Percentiles rank a stretch among this genome's conserved stretches.
phyloP scores from a whole-genome alignment of 2,888 invertebrate genomes.

The Baccha elongata region DNA sequence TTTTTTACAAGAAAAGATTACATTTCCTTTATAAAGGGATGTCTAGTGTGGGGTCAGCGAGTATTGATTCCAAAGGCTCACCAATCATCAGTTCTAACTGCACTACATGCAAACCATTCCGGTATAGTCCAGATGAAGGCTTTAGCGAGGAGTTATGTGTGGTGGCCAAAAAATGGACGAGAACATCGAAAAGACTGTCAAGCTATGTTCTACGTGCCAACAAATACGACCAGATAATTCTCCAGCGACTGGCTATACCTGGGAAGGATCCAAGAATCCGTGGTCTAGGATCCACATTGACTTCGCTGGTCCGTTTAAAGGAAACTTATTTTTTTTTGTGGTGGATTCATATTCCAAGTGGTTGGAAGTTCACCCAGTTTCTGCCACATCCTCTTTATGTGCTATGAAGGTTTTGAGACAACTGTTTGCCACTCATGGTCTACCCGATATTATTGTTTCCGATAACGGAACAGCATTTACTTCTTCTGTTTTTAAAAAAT shows the following conservation, averaged over 20 bases:
- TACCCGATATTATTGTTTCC: constrained; percentile 13
- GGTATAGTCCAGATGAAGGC: constrained; percentile 4
- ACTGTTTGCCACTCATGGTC: constrained; percentile 21
- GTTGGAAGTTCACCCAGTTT: constrained; percentile 27
- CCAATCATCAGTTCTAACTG: constrained; percentile 5
- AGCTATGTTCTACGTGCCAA: constrained; percentile 1
- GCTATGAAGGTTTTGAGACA: constrained; percentile 17
- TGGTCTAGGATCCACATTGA: constrained; percentile 34
- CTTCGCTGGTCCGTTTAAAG: constrained; percentile 35
- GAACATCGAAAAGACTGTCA: neutral
- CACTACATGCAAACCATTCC: constrained; percentile 5
- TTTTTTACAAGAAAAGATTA: neutral
- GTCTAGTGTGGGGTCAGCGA: constrained; percentile 48
- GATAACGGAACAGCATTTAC: constrained; percentile 24
- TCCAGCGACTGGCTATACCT: constrained; percentile 3
- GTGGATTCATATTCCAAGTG: constrained; percentile 36
- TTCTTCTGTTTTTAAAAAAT: neutral
- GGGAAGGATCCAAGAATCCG: constrained; percentile 13
- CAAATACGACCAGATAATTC: constrained; percentile 3
- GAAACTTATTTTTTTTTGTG: constrained; percentile 53
- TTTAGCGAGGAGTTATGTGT: too few species aligned
- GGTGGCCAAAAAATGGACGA: constrained; percentile 11
- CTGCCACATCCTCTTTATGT: constrained; percentile 8
- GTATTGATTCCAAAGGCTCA: constrained; percentile 15
- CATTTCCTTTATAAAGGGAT: constrained; percentile 34